Percentiles rank a stretch among this genome's conserved stretches.
These are phyloP conservation scores for Thomomys bottae DNA, from an alignment of 2,113 vertebrate genomes.

Conservation along the genomic window DNA sequence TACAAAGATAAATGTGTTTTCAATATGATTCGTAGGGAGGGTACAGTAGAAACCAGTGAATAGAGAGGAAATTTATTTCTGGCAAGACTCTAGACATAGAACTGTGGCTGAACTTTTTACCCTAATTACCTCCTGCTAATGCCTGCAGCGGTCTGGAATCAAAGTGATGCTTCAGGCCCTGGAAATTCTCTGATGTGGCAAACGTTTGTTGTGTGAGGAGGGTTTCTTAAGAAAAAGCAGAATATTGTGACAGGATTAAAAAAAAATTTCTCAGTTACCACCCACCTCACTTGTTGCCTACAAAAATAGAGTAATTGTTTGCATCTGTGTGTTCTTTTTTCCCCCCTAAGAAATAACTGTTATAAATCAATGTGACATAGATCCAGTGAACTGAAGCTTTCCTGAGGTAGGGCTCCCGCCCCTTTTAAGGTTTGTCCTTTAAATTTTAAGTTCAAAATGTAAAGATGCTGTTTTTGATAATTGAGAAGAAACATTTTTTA, in stretches of 20 bases:
- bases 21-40: slow-evolving; percentile 88
- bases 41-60: slow-evolving; percentile 88
- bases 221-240: slow-evolving; percentile 86
- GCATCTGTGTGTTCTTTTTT: slow-evolving; percentile 90
- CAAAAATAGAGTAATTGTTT: slow-evolving; percentile 95
- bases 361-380: slow-evolving; percentile 89
- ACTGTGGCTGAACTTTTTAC: slow-evolving; percentile 98
- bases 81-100: slow-evolving; percentile 90
- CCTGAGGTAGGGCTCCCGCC: slow-evolving; percentile 66
- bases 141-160: slow-evolving; percentile 94
- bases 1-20: slow-evolving; percentile 90
- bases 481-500: slow-evolving; percentile 45
- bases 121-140: slow-evolving; percentile 97
- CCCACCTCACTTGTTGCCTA: slow-evolving; percentile 93
- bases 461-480: slow-evolving; percentile 60
- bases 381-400: slow-evolving; percentile 75
- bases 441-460: slow-evolving; percentile 57
- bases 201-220: slow-evolving; percentile 93
- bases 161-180: slow-evolving; percentile 92
- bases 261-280: slow-evolving; percentile 90
- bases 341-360: slow-evolving; percentile 86
- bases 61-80: slow-evolving; percentile 92
- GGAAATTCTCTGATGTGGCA: slow-evolving; percentile 95
- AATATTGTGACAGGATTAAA: slow-evolving; percentile 90
- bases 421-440: slow-evolving; percentile 37